Evolutionary conservation across 2,888 invertebrate species (phyloP).

Genomic region (Eledona agricola): DNA sequence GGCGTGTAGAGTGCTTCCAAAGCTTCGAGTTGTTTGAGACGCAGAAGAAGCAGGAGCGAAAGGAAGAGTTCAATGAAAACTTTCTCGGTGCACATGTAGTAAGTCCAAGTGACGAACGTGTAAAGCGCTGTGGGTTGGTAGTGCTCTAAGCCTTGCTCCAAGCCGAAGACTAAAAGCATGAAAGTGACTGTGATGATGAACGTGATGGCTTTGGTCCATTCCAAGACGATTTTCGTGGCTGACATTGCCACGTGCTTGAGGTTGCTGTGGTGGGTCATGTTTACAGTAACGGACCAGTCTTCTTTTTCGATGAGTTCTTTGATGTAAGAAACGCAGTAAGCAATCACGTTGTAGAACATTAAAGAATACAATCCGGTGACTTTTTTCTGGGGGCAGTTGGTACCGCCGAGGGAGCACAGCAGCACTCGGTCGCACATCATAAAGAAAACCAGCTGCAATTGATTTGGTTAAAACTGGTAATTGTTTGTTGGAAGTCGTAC

Average conservation of each 20-base stretch:
- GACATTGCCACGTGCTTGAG: constrained; percentile 83
- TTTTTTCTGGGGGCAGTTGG: constrained; percentile 59
- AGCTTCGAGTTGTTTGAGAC: constrained; percentile 73
- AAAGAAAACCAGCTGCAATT: constrained; percentile 73
- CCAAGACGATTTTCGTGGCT: constrained; percentile 80
- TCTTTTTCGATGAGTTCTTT: constrained; percentile 77
- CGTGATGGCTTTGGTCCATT: constrained; percentile 84
- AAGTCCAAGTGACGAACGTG: constrained; percentile 72
- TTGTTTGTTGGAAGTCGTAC: constrained; percentile 56
- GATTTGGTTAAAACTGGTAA: constrained; percentile 2
- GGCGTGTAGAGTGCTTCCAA: constrained; percentile 76
- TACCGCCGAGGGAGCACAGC: constrained; percentile 62
- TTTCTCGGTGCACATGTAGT: constrained; percentile 77
- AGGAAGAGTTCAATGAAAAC: constrained; percentile 75
- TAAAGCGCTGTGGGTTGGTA: constrained; percentile 76
- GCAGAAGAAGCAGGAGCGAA: constrained; percentile 66
- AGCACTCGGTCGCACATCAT: constrained; percentile 76
- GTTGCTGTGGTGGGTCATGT: constrained; percentile 73
- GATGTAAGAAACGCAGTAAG: constrained; percentile 80
- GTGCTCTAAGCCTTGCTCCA: constrained; percentile 79
- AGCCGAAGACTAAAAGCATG: constrained; percentile 76
- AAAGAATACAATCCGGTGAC: constrained; percentile 79
- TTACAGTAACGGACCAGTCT: constrained; percentile 80
- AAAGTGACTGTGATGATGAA: constrained; percentile 81
- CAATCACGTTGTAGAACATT: constrained; percentile 84